Base-by-base conservation (phyloP, 2,113 vertebrate genomes). In the Cyanistes caeruleus region DNA sequence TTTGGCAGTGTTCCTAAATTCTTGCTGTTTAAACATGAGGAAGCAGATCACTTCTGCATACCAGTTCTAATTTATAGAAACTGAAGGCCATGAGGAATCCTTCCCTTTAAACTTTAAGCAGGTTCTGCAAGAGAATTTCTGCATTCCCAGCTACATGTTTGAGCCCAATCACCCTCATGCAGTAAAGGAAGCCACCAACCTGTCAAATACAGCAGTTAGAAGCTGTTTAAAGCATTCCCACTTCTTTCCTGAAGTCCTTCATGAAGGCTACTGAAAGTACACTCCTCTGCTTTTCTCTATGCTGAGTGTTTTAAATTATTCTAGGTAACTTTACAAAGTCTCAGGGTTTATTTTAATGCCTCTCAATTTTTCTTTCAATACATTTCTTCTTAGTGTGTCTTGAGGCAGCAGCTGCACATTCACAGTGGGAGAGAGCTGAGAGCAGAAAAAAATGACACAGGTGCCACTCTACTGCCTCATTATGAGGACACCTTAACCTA, bases 1-100 rank as follows among this genome's bases (percentile, higher is more conserved):
- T 84, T 56, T 97, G 93, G 93, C 93, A 91, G 76, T 0, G 1
- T 65, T 91, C 92, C 93, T 52, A 55, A 72, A 96, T 86, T 86
- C 79, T 35, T 93, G 75, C 63, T 70, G 55, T 69, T 79, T 59
- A 84, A 87, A 86, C 43, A 44, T 10, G 33, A 94, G 85, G 90
- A 85, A 93, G 75, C 75, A 93, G 85, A 67, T 80, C 67, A 4
- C 64, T 80, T 85, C 63, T 95, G 82, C 87, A 70, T 67, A 44
- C 85, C 79, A 83, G 67, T 39, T 73, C 4, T 77, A 51, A 80
- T 55, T 84, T 88, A 88, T 2, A 81, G 85, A 65, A 43, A 76
- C 51, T 13, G 25, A 83, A 63, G 56, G 67, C 64, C 0, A 0
- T n/a, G 30, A 92, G 51, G 79, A 92, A 86, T 74, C 76, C 59